Base-by-base conservation (phyloP, 2,113 vertebrate species). In the Colius striatus region DNA sequence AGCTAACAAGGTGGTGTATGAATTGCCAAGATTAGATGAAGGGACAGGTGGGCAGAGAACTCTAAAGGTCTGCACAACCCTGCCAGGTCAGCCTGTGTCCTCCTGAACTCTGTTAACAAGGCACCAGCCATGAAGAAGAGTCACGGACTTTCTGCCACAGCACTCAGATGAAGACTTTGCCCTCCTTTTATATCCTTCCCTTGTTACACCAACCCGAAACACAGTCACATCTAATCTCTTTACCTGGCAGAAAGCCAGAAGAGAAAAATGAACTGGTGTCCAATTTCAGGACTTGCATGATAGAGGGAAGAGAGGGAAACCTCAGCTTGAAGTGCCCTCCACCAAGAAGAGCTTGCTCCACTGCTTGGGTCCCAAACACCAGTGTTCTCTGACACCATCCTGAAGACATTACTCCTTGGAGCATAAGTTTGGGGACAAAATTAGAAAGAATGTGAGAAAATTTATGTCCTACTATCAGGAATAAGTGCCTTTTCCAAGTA, bases 91-190 rank as follows among this genome's bases (percentile, higher is more conserved):
- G 36, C 13, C 50, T 74, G 13, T 50, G 34, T 13, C n/a, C n/a
- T 36, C 30, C 41, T 50, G n/a, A 63, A 30, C 20, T 43, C 45
- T 85, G 26, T 6, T 71, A 67, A 43, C 32, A 48, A 16, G 34
- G n/a, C 55, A 67, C 5, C 43, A 72, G 26, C 29, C 43, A 60
- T 0, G 0, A 50, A 32, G 26, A 53, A 57, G 13, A 47, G 43
- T 32, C 47, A 65, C 0, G 1, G 19, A 7, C 7, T 27, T 77
- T 30, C 54, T 53, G 26, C 21, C 2, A 1, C 54, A 79, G n/a
- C 16, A 78, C 57, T 43, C 34, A 41, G 32, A 81, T 13, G 29
- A 2, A 65, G 67, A 62, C 7, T 71, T 67, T 62, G 16, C 12
- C 38, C 32, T 61, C 41, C 18, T 68, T 89, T 70, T 62, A 21